phyloP scores from a whole-genome alignment of 2,888 invertebrate species.

The Gortyna flavago region DNA sequence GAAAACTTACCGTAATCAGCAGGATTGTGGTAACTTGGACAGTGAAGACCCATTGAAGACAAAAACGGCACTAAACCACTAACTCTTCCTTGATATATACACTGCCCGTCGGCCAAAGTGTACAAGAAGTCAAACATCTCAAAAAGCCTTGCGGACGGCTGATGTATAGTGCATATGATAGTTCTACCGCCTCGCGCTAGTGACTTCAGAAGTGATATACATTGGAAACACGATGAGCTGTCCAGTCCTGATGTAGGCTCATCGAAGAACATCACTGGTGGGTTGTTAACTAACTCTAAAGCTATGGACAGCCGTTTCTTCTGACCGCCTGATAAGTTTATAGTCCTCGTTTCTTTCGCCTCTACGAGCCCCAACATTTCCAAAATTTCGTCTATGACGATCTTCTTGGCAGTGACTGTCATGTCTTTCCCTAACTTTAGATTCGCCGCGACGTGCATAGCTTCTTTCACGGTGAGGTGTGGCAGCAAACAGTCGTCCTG shows the following conservation, averaged over 20 bases:
- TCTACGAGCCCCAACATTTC: constrained; percentile 95
- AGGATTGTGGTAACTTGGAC: constrained; percentile 99
- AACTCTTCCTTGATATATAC: constrained; percentile 97
- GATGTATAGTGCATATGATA: constrained; percentile 98
- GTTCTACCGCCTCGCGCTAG: constrained; percentile 96
- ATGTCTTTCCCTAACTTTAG: constrained; percentile 96
- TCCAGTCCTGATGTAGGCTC: constrained; percentile 98
- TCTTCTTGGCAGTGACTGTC: constrained; percentile 92
- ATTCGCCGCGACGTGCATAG: constrained; percentile 98
- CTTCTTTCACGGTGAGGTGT: constrained; percentile 97
- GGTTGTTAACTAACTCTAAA: constrained; percentile 97
- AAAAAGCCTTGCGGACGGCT: constrained; percentile 98
- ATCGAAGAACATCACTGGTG: constrained; percentile 99
- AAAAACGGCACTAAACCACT: constrained; percentile 96
- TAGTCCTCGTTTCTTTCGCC: constrained; percentile 94
- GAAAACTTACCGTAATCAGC: constrained; percentile 95
- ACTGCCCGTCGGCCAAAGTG: constrained; percentile 97
- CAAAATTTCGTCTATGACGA: constrained; percentile 95
- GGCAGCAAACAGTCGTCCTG: constrained; percentile 97
- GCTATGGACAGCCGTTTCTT: constrained; percentile 97
- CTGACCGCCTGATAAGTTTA: constrained; percentile 96
- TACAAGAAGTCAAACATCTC: constrained; percentile 99
- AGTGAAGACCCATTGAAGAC: constrained; percentile 95
- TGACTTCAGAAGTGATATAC: constrained; percentile 96
- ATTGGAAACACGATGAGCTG: constrained; percentile 98